Conservation (phyloP, 2,888 invertebrate species). For the Aleiodes leptofemur region DNA sequence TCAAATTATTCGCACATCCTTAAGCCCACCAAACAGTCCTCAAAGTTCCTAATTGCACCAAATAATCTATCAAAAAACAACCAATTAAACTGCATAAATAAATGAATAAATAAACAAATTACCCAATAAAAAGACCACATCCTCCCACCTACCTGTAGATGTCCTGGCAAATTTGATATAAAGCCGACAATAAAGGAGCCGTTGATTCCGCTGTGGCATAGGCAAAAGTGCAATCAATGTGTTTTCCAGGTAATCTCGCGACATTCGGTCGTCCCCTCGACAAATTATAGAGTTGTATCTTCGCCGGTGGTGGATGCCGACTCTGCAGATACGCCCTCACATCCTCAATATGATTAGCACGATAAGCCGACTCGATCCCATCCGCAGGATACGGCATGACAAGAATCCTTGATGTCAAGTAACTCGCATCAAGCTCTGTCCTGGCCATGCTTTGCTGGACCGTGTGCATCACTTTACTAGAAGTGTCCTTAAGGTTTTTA, state of each 20-base stretch:
- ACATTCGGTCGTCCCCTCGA: slow-evolving; percentile 79
- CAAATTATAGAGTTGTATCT: slow-evolving; percentile 90
- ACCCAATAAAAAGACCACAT: too few species aligned
- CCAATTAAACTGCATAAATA: too few species aligned
- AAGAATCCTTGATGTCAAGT: slow-evolving; percentile 92
- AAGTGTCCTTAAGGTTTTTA: slow-evolving; percentile 96
- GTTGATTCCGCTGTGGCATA: slow-evolving; percentile 82
- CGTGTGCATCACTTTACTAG: slow-evolving; percentile 97
- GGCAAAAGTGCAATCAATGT: slow-evolving; percentile 81
- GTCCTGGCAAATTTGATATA: slow-evolving; percentile 90
- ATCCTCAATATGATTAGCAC: slow-evolving; percentile 94
- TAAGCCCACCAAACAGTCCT: too few species aligned
- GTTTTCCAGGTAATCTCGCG: slow-evolving; percentile 79
- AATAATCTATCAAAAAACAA: too few species aligned
- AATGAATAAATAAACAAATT: too few species aligned
- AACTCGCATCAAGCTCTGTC: slow-evolving; percentile 93
- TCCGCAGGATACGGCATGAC: slow-evolving; percentile 98
- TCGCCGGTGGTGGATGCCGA: slow-evolving; percentile 82
- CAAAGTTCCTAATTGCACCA: too few species aligned
- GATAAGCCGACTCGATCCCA: slow-evolving; percentile 94
- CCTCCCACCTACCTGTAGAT: slow-evolving; percentile 81
- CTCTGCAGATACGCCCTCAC: slow-evolving; percentile 88
- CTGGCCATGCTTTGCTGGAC: slow-evolving; percentile 94
- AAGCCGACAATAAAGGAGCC: slow-evolving; percentile 87
- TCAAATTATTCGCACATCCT: too few species aligned